These are phyloP conservation scores for Lymantria monacha DNA, from an alignment of 2,888 invertebrate species.

Conservation along the genomic window DNA sequence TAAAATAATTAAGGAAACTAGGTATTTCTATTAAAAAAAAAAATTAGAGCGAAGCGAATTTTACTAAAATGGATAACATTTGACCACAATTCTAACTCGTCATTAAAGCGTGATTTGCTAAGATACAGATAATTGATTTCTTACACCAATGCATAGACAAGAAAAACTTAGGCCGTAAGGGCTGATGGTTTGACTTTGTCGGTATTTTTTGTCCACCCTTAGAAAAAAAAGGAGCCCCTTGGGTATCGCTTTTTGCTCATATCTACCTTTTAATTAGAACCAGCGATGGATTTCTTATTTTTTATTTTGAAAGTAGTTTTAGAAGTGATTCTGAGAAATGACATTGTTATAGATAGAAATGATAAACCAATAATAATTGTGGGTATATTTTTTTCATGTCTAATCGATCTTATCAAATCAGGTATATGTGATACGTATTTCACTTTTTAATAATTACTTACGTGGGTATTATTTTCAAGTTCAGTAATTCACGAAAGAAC, in stretches of 20 bases:
- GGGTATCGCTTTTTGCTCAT: slow-evolving; percentile 64
- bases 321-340: slow-evolving; percentile 28
- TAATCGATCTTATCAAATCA: neutral
- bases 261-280: slow-evolving; percentile 73
- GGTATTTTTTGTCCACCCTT: slow-evolving; percentile 63
- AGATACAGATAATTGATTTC: slow-evolving; percentile 51
- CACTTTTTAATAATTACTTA: too few relatives aligned
- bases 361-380: slow-evolving; percentile 7
- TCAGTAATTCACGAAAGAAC: too few relatives aligned
- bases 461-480: too few relatives aligned
- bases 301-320: slow-evolving; percentile 22
- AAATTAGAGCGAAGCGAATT: slow-evolving; percentile 10
- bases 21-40: neutral
- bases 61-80: slow-evolving; percentile 6
- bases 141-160: slow-evolving; percentile 52
- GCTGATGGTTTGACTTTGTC: slow-evolving; percentile 60
- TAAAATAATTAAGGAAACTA: neutral
- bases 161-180: slow-evolving; percentile 58
- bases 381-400: neutral
- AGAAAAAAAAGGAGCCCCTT: slow-evolving; percentile 65
- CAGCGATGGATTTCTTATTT: slow-evolving; percentile 41
- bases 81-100: slow-evolving; percentile 22
- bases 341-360: slow-evolving; percentile 7
- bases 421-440: too few relatives aligned
- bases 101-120: slow-evolving; percentile 28